Base-by-base conservation (phyloP, 2,113 vertebrate species). In the Gnathonemus longibarbis region DNA sequence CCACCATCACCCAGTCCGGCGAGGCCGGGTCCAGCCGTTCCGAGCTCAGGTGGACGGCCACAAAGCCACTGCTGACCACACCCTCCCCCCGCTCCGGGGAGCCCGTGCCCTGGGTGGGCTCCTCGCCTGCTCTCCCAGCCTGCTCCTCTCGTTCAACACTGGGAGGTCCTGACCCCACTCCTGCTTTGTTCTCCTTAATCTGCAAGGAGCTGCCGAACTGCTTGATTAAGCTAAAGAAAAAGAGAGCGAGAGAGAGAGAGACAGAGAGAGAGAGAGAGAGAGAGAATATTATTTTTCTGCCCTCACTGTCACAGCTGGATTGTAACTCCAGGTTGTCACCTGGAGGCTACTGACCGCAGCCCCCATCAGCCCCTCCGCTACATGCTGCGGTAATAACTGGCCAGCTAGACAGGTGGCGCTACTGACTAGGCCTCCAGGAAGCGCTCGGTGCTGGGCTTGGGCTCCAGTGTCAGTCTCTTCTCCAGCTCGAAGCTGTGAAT, bases 1-100 rank as follows among this genome's bases (percentile, higher is more conserved):
- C 98, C 92, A 99, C 96, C 94, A 99, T 96, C 91, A 99, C 98
- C 98, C 98, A 99, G 91, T 99, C 98, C 93, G 98, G 98, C 87
- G 98, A 98, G 95, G 98, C 97, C 84, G 96, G 94, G 62, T 99
- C 98, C 89, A 97, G 98, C 90, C 96, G 97, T 88, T 96, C 97
- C 56, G 98, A 98, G 91, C 96, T 99, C 92, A 99, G 94, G 92
- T 98, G 98, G 62, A 98, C 96, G 1, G 98, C 98, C 92, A 98
- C 96, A 91, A 98, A 99, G 90, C 97, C 98, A 48, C 97, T 97
- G 96, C 98, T 99, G 45, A 96, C 96, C 88, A 93, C 95, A 8
- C 96, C 97, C 49, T 97, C 97, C 86, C 94, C 96, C 35, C 98
- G 97, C 62, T 97, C 97, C 89, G 96, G 94, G 90, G 96, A 97